Evolutionary conservation across 35 echinoderm and acorn worm genomes (phyloP).

Genomic region (Apostichopus parvimensis): DNA sequence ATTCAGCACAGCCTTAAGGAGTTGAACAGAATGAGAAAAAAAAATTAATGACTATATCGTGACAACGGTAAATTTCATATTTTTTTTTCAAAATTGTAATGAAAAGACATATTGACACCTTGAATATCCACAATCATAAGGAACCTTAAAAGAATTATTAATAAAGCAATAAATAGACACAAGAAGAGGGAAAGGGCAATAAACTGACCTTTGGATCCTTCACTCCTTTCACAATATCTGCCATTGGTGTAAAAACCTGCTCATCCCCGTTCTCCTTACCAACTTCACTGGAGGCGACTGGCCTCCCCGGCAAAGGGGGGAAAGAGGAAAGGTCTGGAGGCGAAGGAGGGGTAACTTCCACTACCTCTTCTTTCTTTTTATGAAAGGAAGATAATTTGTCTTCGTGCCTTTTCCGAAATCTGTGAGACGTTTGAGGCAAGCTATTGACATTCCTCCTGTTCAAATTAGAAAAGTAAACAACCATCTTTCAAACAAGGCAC

Average conservation of each 20-base stretch:
- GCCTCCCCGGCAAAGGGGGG: conserved; percentile 74
- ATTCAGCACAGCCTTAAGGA: too few relatives aligned
- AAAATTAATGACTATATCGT: too few relatives aligned
- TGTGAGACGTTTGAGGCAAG: conserved; percentile 39
- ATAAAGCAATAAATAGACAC: too few relatives aligned
- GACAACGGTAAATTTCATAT: too few relatives aligned
- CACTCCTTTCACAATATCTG: conserved; percentile 88
- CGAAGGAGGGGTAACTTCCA: conserved; percentile 66
- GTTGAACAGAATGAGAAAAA: too few relatives aligned
- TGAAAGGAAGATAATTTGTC: conserved; percentile 27
- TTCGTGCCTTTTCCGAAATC: conserved; percentile 22
- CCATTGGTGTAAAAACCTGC: conserved; percentile 76
- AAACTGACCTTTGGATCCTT: conserved; percentile 84
- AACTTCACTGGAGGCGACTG: conserved; percentile 55
- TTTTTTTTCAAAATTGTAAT: too few relatives aligned
- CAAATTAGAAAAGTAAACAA: neutral
- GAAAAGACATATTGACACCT: too few relatives aligned
- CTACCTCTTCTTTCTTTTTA: conserved; percentile 56
- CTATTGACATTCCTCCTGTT: conserved; percentile 20
- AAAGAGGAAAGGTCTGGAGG: conserved; percentile 80
- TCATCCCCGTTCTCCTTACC: conserved; percentile 61
- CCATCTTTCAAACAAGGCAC: neutral
- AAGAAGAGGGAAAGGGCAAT: too few relatives aligned
- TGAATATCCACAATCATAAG: too few relatives aligned
- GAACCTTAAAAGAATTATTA: too few relatives aligned